Base-by-base conservation (phyloP, 1,140 invertebrate genomes). In the Drosophila tristis region DNA sequence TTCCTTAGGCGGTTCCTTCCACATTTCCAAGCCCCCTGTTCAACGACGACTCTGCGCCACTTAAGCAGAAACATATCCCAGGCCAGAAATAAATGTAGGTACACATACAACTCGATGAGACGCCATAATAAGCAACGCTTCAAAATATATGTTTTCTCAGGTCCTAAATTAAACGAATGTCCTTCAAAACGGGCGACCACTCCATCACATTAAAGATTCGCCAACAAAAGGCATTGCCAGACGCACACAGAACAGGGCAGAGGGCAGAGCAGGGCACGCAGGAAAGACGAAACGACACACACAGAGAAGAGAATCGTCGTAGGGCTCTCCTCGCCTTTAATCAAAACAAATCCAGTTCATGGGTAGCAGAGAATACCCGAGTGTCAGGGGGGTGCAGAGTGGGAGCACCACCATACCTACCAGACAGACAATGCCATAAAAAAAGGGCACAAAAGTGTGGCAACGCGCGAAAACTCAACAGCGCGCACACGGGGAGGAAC, bases 161-260 rank as follows among this genome's bases (percentile, higher is more conserved):
- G 60, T 78, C 66, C 67, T 78, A 78, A 76, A 78, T 78, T 78
- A 78, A 78, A 49, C 73, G 76, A 76, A 78, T 78, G 76, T 78
- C 76, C 76, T 78, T 78, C 66, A 76, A 78, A 78, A 63, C 61
- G 62, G 57, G 53, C 57, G 11, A 39, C 31, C 72, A 75, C 57
- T 49, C 55, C 75, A 71, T 58, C 68, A 62, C 62, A 76, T 71
- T 59, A 53, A 55, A 39, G 35, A 56, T 51, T 51, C 51, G 47
- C 29, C 13, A 59, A 49, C 57, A 59, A 48, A 58, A 31, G 15
- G 25, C 50, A 16, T 35, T 13, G 25, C 15, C 35, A 39, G 35
- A 13, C 26, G 47, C 35, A 43, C 35, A 53, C 53, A 58, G 70
- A 55, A 54, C 20, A 58, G 20, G 20, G 20, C 20, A 20, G 20